Evolutionary conservation across 2,888 invertebrate genomes (phyloP).

Genomic region (Tryphoninae sp.): DNA sequence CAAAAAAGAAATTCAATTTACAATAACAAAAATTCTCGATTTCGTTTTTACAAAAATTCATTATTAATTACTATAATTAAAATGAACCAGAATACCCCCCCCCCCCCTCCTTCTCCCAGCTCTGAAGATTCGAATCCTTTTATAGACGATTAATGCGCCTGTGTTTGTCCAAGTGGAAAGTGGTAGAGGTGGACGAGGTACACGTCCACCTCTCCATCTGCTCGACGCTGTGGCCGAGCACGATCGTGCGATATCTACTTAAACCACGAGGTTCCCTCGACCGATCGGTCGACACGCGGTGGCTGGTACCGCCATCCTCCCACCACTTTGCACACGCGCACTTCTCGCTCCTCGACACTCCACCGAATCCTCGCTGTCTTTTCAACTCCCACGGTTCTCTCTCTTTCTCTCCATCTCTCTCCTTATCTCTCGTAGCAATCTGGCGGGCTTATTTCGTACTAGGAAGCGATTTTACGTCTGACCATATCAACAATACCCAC

Average conservation of each 20-base stretch:
- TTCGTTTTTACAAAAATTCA: too few species aligned
- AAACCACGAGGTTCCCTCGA: conserved; percentile 49
- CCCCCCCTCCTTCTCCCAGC: too few species aligned
- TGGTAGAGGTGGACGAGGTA: conserved; percentile 35
- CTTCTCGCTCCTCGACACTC: conserved; percentile 62
- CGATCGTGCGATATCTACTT: conserved; percentile 41
- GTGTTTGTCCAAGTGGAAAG: conserved; percentile 28
- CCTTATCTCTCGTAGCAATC: background rate
- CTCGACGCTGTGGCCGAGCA: conserved; percentile 20
- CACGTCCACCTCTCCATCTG: background rate
- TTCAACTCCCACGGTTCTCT: conserved; percentile 71
- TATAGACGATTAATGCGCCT: background rate
- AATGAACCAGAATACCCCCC: too few species aligned
- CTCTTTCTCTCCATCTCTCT: conserved; percentile 44
- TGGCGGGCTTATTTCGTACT: background rate
- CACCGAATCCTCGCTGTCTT: conserved; percentile 66
- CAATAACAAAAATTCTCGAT: too few species aligned
- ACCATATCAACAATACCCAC: background rate
- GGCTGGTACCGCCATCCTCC: conserved; percentile 80
- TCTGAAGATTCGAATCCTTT: too few species aligned
- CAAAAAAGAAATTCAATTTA: too few species aligned
- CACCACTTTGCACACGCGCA: conserved; percentile 71
- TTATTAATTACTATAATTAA: too few species aligned
- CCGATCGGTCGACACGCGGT: conserved; percentile 73
- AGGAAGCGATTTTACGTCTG: background rate